Evolutionary conservation across 2,113 vertebrate species (phyloP), one percentile per base, ranked within the genome.

Genomic region (Corythoichthys haematopterus): DNA sequence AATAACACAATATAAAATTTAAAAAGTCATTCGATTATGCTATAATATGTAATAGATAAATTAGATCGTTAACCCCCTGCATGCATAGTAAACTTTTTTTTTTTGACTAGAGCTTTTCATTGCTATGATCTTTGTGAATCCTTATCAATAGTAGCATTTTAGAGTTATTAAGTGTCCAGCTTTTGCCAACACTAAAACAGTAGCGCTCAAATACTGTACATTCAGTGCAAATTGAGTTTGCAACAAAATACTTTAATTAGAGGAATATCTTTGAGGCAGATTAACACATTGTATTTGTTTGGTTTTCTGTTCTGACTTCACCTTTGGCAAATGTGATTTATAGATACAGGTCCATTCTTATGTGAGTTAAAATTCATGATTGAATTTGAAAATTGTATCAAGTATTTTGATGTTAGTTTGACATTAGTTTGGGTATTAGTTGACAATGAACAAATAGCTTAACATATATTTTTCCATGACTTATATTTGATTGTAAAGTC

Each of bases 301-400:
- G 50, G 62, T 40, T 78, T 68, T 45, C 2, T 45, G 59, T 53
- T 72, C 51, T 9, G 62, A 72, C 40, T 58, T 70, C 48, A 74
- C 84, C 84, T 91, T 88, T 88, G 85, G 88, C 83, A 82, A 82
- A 79, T 71, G 46, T 46, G 48, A 60, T 53, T 63, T 59, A 65
- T 48, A 75, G 80, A 88, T 68, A 80, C 72, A 40, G 38, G 38
- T 40, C 3, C 38, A 84, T 78, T 81, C 74, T 40, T 64, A 70
- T 76, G 60, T 63, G 46, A 67, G 71, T 56, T 65, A 70, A 70
- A 55, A 20, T n/a, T 47, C 47, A 77, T 51, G 5, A 46, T 15
- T 38, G 5, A 28, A 28, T 28, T 28, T 28, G 20, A 28, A 28
- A 28, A 28, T 28, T 28, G 20, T 28, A 28, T 28, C 20, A 28